Percentiles rank a stretch among this genome's conserved stretches.
Evolutionary conservation across 2,888 invertebrate species (phyloP).

Genomic region (Scaeva pyrastri): DNA sequence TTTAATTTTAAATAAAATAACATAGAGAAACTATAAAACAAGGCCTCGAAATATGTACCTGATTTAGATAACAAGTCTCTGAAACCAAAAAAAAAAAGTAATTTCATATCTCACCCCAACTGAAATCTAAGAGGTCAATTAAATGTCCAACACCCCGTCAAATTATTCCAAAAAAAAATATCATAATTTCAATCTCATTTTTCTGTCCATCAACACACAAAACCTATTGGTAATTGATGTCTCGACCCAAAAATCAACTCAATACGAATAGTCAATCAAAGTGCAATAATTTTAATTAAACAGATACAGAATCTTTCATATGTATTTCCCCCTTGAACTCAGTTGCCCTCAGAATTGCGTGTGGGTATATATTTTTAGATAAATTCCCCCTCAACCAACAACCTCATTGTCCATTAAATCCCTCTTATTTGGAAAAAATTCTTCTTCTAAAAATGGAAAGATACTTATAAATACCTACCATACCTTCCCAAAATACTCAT

Average conservation of each 20-base stretch:
- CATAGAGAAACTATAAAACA: no score
- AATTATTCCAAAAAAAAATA: no score
- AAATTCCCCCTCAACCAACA: not conserved
- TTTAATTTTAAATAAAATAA: no score
- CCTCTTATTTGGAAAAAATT: conserved; percentile 25
- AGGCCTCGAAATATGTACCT: no score
- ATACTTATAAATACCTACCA: not conserved
- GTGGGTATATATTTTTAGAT: not conserved
- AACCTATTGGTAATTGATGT: conserved; percentile 1
- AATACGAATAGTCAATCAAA: conserved; percentile 29
- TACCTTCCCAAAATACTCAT: no score
- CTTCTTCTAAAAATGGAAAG: not conserved
- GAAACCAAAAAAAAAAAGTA: no score
- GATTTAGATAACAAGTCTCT: no score
- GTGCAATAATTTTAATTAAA: conserved; percentile 12
- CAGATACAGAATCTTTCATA: not conserved
- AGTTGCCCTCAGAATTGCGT: not conserved
- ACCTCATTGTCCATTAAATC: not conserved
- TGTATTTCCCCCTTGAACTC: not conserved
- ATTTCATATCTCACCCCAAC: no score
- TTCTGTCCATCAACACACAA: no score
- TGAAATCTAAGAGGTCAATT: no score
- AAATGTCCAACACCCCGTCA: no score
- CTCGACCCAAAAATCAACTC: no score
- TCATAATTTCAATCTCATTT: conserved; percentile 2